These are phyloP conservation scores for Lordiphosa clarofinis DNA, from an alignment of 1,140 invertebrate species.

Conservation along the genomic window DNA sequence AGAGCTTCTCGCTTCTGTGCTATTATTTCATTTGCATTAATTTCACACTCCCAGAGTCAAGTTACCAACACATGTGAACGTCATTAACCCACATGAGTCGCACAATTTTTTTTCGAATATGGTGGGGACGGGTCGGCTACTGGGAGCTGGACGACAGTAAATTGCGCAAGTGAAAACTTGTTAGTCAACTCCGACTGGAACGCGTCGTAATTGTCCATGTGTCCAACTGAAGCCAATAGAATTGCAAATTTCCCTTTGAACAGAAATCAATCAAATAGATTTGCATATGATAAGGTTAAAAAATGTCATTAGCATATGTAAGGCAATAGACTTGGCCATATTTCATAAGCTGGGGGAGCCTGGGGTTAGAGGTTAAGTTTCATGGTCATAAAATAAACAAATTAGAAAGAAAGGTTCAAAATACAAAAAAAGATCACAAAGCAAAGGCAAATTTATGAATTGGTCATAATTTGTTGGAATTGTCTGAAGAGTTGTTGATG, in stretches of 20 bases:
- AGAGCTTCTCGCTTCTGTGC: slow-evolving; percentile 1
- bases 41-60: slow-evolving; percentile 24
- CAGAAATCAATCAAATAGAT: slow-evolving; percentile 29
- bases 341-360: slow-evolving; percentile 22
- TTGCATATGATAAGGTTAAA: slow-evolving; percentile 27
- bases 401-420: not conserved
- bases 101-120: slow-evolving; percentile 17
- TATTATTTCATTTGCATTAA: slow-evolving; percentile 36
- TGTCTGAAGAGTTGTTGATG: slow-evolving; percentile 11
- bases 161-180: slow-evolving; percentile 51
- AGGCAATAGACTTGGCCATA: not conserved
- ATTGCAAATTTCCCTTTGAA: slow-evolving; percentile 12
- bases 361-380: slow-evolving; percentile 31
- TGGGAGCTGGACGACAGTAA: slow-evolving; percentile 1
- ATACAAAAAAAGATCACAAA: slow-evolving; percentile 2
- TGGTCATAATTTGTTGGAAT: slow-evolving; percentile 27
- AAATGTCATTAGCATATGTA: slow-evolving; percentile 6
- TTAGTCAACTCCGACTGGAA: slow-evolving; percentile 11
- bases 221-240: slow-evolving; percentile 13
- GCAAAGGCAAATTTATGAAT: slow-evolving; percentile 6
- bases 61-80: slow-evolving; percentile 5
- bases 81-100: slow-evolving; percentile 15
- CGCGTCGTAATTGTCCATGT: slow-evolving; percentile 19
- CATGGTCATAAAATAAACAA: slow-evolving; percentile 23
- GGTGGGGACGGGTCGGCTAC: slow-evolving; percentile 10